Conservation (phyloP, 1,140 invertebrate species). For the Drosophila serrata region DNA sequence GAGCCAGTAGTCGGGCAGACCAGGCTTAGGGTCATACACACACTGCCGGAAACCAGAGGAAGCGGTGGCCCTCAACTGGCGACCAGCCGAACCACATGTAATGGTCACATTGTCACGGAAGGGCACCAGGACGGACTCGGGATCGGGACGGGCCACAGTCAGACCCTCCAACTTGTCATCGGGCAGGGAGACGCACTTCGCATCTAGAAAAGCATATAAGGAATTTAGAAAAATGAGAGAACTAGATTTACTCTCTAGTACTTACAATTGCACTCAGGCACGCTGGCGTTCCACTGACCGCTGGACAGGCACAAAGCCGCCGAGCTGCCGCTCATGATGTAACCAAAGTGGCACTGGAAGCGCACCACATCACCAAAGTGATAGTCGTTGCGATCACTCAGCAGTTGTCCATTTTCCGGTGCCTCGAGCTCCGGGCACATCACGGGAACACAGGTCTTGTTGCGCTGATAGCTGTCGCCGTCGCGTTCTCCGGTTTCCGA, state of each 20-base stretch:
- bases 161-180: constrained; percentile 95
- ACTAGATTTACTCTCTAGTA: constrained; percentile 10
- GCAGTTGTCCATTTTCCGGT: constrained; percentile 95
- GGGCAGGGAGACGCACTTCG: constrained; percentile 95
- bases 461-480: constrained; percentile 93
- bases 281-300: constrained; percentile 97
- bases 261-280: constrained; percentile 96
- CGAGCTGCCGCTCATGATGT: constrained; percentile 94
- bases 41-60: constrained; percentile 95
- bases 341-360: constrained; percentile 98
- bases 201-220: constrained; percentile 87
- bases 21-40: constrained; percentile 97
- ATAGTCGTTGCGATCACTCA: constrained; percentile 93
- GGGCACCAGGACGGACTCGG: constrained; percentile 92
- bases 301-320: constrained; percentile 94
- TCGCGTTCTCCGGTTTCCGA: constrained; percentile 94
- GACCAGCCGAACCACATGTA: constrained; percentile 91
- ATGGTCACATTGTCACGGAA: constrained; percentile 96
- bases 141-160: constrained; percentile 90
- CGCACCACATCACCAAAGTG: constrained; percentile 96
- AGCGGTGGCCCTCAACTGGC: constrained; percentile 91
- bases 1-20: constrained; percentile 96
- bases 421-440: constrained; percentile 93
- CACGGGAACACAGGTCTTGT: constrained; percentile 97
- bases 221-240: not conserved